Evolutionary conservation across 2,888 invertebrate genomes (phyloP).

Genomic region (Drosophila kuntzei): DNA sequence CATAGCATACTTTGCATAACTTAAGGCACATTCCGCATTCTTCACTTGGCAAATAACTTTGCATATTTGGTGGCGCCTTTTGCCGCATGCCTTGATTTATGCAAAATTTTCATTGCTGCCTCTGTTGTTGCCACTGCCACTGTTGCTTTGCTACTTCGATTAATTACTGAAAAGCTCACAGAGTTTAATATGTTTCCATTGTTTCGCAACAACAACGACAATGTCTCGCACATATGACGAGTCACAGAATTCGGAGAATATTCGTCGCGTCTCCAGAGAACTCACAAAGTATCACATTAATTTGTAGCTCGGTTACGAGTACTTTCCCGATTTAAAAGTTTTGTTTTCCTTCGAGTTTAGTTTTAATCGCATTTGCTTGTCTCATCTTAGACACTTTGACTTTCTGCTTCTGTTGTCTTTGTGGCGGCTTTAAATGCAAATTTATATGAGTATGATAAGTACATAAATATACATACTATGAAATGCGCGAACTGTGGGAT

Average conservation of each 20-base stretch:
- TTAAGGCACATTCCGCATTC: conserved; percentile 70
- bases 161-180: conserved; percentile 60
- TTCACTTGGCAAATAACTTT: conserved; percentile 70
- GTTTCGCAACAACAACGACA: conserved; percentile 18
- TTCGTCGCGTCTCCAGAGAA: not conserved
- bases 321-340: conserved; percentile 50
- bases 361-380: conserved; percentile 70
- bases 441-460: conserved; percentile 38
- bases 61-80: conserved; percentile 71
- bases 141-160: conserved; percentile 60
- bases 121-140: conserved; percentile 1
- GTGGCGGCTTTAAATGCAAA: conserved; percentile 54
- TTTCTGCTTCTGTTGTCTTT: conserved; percentile 7
- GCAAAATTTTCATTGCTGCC: conserved; percentile 53
- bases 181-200: conserved; percentile 37
- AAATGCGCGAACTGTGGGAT: not conserved
- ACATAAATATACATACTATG: conserved; percentile 20
- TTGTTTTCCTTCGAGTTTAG: conserved; percentile 57
- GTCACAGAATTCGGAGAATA: conserved; percentile 21
- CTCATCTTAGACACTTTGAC: conserved; percentile 24
- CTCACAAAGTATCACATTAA: conserved; percentile 58
- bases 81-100: conserved; percentile 72
- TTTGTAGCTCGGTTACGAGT: conserved; percentile 46
- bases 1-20: conserved; percentile 71
- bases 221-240: conserved; percentile 21